phyloP scores from a whole-genome alignment of 2,797 vertebrate genomes.

The Acrossocheilus fasciatus region DNA sequence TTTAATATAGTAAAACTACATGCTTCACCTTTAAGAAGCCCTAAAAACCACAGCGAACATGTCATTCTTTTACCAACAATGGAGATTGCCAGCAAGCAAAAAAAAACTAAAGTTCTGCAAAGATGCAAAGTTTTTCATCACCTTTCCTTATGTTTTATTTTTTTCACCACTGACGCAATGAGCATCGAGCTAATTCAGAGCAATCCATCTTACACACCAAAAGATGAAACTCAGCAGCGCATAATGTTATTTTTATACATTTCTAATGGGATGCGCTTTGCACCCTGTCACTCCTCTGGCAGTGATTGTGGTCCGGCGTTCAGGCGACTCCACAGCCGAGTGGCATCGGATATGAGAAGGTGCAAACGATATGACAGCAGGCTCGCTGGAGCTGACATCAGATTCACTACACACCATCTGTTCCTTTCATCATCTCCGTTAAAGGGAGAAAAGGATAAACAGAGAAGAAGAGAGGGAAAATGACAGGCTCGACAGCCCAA shows the following conservation, averaged over 20 bases:
- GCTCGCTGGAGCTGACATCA: constrained; percentile 79
- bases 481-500: constrained; percentile 49
- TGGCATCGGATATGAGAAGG: constrained; percentile 73
- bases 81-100: not conserved
- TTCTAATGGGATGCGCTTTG: constrained; percentile 69
- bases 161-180: not conserved
- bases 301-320: constrained; percentile 71
- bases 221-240: constrained; percentile 55
- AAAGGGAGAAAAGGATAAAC: constrained; percentile 54
- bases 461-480: constrained; percentile 58
- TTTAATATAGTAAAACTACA: constrained; percentile 6
- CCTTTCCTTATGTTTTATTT: constrained; percentile 16
- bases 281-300: constrained; percentile 73
- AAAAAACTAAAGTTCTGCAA: not conserved
- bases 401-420: constrained; percentile 81
- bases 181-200: constrained; percentile 25
- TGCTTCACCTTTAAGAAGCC: not conserved
- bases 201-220: constrained; percentile 16
- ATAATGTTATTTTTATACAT: constrained; percentile 65
- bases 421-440: constrained; percentile 76
- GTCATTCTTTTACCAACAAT: not conserved
- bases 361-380: constrained; percentile 83
- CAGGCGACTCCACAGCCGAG: constrained; percentile 70
- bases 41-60: not conserved
- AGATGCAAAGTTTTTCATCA: constrained; percentile 9